Percentiles rank a stretch among this genome's conserved stretches.
Evolutionary conservation across 2,113 vertebrate species (phyloP).

Genomic region (Zosterops pallidus): DNA sequence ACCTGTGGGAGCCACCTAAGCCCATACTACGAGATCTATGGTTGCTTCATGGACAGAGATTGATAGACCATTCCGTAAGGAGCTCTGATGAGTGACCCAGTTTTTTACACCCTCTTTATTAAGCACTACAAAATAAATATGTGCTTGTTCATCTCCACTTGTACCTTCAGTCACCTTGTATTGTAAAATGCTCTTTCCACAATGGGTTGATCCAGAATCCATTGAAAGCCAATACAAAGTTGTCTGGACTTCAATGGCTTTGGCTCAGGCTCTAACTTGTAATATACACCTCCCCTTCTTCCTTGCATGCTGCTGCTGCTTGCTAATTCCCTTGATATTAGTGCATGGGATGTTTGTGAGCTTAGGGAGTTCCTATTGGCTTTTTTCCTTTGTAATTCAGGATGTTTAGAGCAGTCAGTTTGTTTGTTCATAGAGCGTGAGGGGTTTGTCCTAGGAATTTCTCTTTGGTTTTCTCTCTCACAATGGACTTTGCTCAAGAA

Average conservation of each 20-base stretch:
- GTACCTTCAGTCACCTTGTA: neutral
- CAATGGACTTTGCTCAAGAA: neutral
- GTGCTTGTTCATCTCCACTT: constrained; percentile 44
- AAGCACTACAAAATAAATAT: constrained; percentile 16
- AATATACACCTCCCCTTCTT: constrained; percentile 9
- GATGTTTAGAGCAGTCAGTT: neutral
- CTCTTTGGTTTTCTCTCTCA: neutral
- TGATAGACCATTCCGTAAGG: constrained; percentile 59
- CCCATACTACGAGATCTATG: constrained; percentile 63
- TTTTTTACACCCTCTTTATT: constrained; percentile 33
- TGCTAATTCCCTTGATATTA: neutral
- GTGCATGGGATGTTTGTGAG: constrained; percentile 41
- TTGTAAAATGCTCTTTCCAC: neutral
- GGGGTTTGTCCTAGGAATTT: neutral
- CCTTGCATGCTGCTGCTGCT: constrained; percentile 57
- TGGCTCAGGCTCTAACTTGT: neutral
- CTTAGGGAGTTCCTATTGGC: neutral
- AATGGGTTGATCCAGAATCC: neutral
- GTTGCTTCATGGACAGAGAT: constrained; percentile 66
- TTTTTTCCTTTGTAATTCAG: neutral
- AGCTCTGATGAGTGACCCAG: constrained; percentile 29
- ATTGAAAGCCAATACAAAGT: constrained; percentile 37
- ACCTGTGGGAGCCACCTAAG: constrained; percentile 50
- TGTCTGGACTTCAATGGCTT: constrained; percentile 53
- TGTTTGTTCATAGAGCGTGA: neutral